phyloP scores from a whole-genome alignment of 1,140 invertebrate species.

The Trichonephila inaurata region DNA sequence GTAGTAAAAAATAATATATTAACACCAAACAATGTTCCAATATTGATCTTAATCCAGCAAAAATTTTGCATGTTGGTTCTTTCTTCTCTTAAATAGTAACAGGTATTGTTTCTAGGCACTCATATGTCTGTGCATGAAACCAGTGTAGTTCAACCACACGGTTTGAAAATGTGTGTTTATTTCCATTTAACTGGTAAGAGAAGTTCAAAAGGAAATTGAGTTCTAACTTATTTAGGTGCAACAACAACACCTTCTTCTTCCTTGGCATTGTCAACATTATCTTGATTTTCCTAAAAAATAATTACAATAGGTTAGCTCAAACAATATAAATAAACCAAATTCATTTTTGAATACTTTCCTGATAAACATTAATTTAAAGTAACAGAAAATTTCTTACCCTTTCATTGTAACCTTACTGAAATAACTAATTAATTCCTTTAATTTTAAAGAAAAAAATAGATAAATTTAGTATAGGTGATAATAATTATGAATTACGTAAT shows the following conservation, averaged over 20 bases:
- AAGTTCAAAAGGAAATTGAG: conserved; percentile 29
- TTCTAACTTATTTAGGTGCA: conserved; percentile 65
- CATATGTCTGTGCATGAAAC: conserved; percentile 64
- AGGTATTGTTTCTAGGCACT: conserved; percentile 70
- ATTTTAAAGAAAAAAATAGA: too few species aligned
- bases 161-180: conserved; percentile 10
- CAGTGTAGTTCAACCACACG: conserved; percentile 26
- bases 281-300: conserved; percentile 59
- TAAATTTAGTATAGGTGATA: too few species aligned
- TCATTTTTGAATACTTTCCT: too few species aligned
- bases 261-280: conserved; percentile 73
- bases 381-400: too few species aligned
- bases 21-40: conserved; percentile 12
- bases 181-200: background rate
- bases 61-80: background rate
- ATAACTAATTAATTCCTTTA: too few species aligned
- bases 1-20: conserved; percentile 24
- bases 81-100: conserved; percentile 51
- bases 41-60: conserved; percentile 17
- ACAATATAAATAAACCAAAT: too few species aligned
- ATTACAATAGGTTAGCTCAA: background rate
- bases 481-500: too few species aligned
- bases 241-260: conserved; percentile 73
- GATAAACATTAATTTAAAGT: too few species aligned
- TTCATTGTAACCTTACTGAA: too few species aligned